These are phyloP conservation scores for Lingula anatina DNA, from an alignment of 2,888 invertebrate species.

Conservation along the genomic window DNA sequence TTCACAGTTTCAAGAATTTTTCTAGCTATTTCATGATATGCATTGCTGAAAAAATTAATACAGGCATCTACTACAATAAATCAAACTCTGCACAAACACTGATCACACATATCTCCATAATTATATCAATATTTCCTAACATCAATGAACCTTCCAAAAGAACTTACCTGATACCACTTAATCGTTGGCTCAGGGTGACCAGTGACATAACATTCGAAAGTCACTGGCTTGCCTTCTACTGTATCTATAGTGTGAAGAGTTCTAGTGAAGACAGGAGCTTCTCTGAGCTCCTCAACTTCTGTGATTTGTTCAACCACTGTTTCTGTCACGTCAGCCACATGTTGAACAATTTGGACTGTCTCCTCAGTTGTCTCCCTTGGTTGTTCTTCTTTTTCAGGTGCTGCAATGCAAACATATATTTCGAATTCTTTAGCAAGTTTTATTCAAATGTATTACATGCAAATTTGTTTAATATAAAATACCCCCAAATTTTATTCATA, in stretches of 20 bases:
- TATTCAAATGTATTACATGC: neutral
- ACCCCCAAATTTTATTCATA: neutral
- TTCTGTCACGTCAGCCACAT: slow-evolving; percentile 1
- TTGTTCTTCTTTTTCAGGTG: slow-evolving; percentile 8
- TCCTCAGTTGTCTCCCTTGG: slow-evolving; percentile 3
- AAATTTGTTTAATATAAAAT: neutral
- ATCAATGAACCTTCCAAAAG: too few relatives aligned
- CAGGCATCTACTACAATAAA: too few relatives aligned
- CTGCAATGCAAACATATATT: neutral
- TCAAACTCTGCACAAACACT: too few relatives aligned
- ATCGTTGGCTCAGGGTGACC: slow-evolving; percentile 72
- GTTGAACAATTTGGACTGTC: slow-evolving; percentile 2
- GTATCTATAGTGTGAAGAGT: slow-evolving; percentile 64
- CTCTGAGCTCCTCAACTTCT: slow-evolving; percentile 30
- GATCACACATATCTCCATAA: too few relatives aligned
- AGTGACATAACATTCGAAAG: slow-evolving; percentile 69
- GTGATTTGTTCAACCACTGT: neutral
- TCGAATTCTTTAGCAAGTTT: neutral
- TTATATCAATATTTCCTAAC: too few relatives aligned
- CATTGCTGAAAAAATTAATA: too few relatives aligned
- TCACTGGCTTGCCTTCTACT: slow-evolving; percentile 64
- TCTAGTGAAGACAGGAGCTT: slow-evolving; percentile 45
- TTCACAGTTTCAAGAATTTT: too few relatives aligned
- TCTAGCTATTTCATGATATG: too few relatives aligned
- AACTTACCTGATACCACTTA: slow-evolving; percentile 60